Conservation (phyloP, 2,888 invertebrate species). For the Caenorhabditis sulstoni region DNA sequence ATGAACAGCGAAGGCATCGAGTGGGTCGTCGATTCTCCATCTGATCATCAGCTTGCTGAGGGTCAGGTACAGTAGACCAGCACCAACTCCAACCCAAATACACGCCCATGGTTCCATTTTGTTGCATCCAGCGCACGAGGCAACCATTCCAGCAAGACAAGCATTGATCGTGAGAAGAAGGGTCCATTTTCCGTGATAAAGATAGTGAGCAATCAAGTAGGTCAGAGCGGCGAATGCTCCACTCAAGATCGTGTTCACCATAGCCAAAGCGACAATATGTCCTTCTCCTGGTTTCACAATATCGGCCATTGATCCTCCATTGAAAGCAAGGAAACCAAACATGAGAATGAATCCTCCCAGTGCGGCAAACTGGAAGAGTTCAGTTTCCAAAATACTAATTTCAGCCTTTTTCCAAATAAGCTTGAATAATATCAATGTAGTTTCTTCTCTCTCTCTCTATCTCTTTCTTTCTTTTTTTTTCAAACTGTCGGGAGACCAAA, state of each 20-base stretch:
- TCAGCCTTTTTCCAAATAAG: conserved; percentile 4
- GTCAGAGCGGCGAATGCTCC: conserved; percentile 82
- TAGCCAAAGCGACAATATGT: conserved; percentile 81
- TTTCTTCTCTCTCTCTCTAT: no score
- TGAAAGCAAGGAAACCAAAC: conserved; percentile 84
- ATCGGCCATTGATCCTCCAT: conserved; percentile 83
- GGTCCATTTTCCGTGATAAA: conserved; percentile 82
- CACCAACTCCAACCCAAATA: conserved; percentile 81
- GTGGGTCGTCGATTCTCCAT: conserved; percentile 82
- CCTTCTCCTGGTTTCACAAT: conserved; percentile 81
- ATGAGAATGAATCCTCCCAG: conserved; percentile 83
- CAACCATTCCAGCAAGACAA: conserved; percentile 82
- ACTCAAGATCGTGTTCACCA: conserved; percentile 83
- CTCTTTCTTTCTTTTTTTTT: no score
- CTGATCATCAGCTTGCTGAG: conserved; percentile 78
- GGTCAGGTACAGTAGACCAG: conserved; percentile 81
- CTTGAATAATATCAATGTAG: no score
- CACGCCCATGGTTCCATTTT: conserved; percentile 82
- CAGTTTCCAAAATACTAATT: conserved; percentile 6
- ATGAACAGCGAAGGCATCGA: conserved; percentile 83
- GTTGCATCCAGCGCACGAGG: conserved; percentile 83
- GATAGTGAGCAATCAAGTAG: conserved; percentile 80
- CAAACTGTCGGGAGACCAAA: conserved; percentile 46
- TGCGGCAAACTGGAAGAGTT: conserved; percentile 82
- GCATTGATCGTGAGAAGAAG: conserved; percentile 83